Evolutionary conservation across 2,113 vertebrate genomes (phyloP).

Genomic region (Fulmarus glacialis): DNA sequence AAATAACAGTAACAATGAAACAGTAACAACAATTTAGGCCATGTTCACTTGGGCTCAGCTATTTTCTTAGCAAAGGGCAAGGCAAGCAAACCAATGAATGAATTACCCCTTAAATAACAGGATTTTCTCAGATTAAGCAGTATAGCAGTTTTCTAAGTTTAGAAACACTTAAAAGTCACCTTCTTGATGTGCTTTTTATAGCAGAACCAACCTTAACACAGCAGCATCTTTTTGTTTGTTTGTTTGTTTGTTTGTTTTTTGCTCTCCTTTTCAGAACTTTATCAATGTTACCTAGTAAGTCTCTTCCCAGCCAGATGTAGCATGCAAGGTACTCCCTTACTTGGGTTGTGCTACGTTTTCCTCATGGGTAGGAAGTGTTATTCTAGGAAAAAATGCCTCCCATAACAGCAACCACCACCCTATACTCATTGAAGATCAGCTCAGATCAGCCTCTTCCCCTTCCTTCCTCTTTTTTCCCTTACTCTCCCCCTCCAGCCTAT

Average conservation of each 20-base stretch:
- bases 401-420: not conserved
- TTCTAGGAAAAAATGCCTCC: not conserved
- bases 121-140: not conserved
- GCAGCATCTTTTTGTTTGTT: not conserved
- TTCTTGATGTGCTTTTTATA: not conserved
- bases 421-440: not conserved
- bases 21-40: not conserved
- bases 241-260: not conserved
- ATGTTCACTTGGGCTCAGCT: not conserved
- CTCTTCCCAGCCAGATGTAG: not conserved
- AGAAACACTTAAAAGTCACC: not conserved
- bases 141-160: not conserved
- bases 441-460: not conserved
- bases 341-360: not conserved
- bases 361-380: not conserved
- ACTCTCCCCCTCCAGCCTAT: not conserved
- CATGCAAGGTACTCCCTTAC: not conserved
- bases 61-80: not conserved
- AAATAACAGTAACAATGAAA: not conserved
- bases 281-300: not conserved
- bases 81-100: not conserved
- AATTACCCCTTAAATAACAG: slow-evolving; percentile 2
- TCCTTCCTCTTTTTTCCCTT: not conserved
- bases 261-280: not conserved
- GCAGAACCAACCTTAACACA: not conserved